These are phyloP conservation scores for Aphelocoma coerulescens DNA, from an alignment of 2,113 vertebrate species.

Conservation along the genomic window DNA sequence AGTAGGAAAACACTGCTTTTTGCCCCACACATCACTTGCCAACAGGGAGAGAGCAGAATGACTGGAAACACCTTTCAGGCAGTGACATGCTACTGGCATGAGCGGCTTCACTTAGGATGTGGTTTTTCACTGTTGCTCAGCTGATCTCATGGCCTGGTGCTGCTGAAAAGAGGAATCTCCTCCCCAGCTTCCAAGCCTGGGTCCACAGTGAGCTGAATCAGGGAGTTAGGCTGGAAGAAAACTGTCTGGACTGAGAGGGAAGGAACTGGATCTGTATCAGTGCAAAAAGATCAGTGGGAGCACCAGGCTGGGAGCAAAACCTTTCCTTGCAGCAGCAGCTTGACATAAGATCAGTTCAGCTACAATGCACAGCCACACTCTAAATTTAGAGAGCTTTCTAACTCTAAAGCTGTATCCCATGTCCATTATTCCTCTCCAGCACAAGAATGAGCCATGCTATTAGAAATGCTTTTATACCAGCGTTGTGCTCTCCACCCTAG, in stretches of 20 bases:
- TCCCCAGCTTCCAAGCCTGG: not conserved
- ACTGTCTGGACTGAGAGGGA: not conserved
- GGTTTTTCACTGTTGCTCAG: not conserved
- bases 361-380: not conserved
- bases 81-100: rapidly evolving
- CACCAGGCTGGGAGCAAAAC: not conserved
- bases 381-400: constrained; percentile 30
- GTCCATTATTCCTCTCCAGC: not conserved
- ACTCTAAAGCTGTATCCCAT: not conserved
- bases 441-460: not conserved
- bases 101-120: not conserved
- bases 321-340: not conserved
- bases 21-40: not conserved
- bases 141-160: not conserved
- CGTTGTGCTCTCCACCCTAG: not conserved
- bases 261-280: not conserved
- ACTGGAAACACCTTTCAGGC: not conserved
- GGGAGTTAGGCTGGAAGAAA: not conserved
- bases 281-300: not conserved
- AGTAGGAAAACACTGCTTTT: not conserved
- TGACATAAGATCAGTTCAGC: not conserved
- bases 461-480: not conserved
- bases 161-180: not conserved
- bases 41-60: not conserved
- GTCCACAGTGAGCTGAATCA: not conserved